Evolutionary conservation across 2,113 vertebrate genomes (phyloP).

Genomic region (Onychostoma macrolepis): DNA sequence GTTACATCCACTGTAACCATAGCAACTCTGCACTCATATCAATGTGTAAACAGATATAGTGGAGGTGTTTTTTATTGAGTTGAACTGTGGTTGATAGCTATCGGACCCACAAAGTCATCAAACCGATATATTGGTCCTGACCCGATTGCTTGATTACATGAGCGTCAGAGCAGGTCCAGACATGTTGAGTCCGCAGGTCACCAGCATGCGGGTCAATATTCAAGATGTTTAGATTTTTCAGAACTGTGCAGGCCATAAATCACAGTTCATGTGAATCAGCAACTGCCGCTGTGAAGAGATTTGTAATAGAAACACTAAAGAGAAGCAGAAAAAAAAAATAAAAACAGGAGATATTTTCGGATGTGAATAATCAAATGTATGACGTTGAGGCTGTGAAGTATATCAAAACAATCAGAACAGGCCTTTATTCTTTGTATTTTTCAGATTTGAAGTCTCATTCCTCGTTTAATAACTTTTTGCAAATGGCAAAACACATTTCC

Average conservation of each 20-base stretch:
- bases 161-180: slow-evolving; percentile 42
- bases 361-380: slow-evolving; percentile 3
- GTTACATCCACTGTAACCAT: slow-evolving; percentile 50
- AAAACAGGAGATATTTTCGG: background rate
- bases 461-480: slow-evolving; percentile 11
- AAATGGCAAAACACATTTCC: slow-evolving; percentile 19
- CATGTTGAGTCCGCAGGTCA: slow-evolving; percentile 33
- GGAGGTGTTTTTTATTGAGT: slow-evolving; percentile 32
- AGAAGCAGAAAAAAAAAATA: background rate
- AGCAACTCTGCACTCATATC: slow-evolving; percentile 51
- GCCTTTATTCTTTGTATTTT: slow-evolving; percentile 34
- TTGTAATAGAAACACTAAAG: background rate
- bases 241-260: slow-evolving; percentile 42
- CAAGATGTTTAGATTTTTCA: slow-evolving; percentile 40
- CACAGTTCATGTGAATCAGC: slow-evolving; percentile 7
- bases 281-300: background rate
- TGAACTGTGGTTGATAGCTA: slow-evolving; percentile 17
- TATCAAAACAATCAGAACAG: background rate
- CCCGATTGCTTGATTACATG: slow-evolving; percentile 47
- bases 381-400: slow-evolving; percentile 6
- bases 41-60: slow-evolving; percentile 47
- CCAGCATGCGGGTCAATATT: slow-evolving; percentile 28
- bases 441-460: slow-evolving; percentile 9
- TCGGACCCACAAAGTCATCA: background rate
- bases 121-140: slow-evolving; percentile 25